Evolutionary conservation across 2,888 invertebrate species (phyloP), one percentile per base, ranked within the genome.

Genomic region (Busseola fusca): DNA sequence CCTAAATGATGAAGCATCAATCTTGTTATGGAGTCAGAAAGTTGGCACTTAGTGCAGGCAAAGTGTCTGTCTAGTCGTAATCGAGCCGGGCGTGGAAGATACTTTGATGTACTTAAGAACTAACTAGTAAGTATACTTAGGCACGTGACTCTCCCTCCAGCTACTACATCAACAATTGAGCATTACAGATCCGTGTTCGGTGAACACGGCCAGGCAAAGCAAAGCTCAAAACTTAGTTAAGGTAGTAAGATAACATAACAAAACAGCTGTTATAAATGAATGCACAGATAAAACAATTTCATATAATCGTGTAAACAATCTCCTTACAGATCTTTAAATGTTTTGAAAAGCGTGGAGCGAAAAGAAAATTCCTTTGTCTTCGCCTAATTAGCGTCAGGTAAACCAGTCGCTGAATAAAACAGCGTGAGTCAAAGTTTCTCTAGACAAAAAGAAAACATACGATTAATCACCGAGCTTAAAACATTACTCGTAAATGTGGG

Each of bases 341-440:
- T 57, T 65, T 74, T 68, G 16, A 27, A 80, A 64, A 69, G 50
- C 40, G 67, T 52, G 25, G 56, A 65, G 21, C 27, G 48, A 72
- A 75, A 75, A 59, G 72, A 70, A 78, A 72, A 79, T 72, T 72
- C 68, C 60, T 81, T 81, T 83, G 64, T 80, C 60, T 68, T 73
- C 50, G 68, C 42, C 37, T 69, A 81, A 82, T 82, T 83, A 76
- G 72, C 63, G 70, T 56, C 70, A 74, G 68, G 67, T 73, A 37
- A 73, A 68, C 54, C 69, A 66, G 40, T 52, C 30, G 57, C 48
- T 69, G 30, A 42, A 72, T 70, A 69, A 76, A 80, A 66, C 57
- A 59, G 34, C 50, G 18, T 54, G 63, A 80, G 25, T 64, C 58
- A 62, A 69, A 78, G 54, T 65, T 74, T 66, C 74, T 66, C 50